Base-by-base conservation (phyloP, 2,888 invertebrate species). In the Julus scandinavius region DNA sequence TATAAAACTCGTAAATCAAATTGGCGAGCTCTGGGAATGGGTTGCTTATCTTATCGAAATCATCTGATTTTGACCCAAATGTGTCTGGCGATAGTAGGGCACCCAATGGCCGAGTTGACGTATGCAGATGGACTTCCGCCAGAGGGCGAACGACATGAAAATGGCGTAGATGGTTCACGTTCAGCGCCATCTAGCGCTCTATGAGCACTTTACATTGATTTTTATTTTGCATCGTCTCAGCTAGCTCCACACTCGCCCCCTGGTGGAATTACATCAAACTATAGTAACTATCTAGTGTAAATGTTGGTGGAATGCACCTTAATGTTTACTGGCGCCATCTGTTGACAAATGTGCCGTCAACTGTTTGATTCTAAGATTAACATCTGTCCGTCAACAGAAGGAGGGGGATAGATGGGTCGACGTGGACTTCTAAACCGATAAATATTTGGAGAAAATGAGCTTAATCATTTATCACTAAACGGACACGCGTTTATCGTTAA, bases 1-100 rank as follows among this genome's bases (percentile, higher is more conserved):
- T n/a, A 63, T 63, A n/a, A 63, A 63, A 63, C 63, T 63, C 63
- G 63, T 63, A 63, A 63, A 63, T 63, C 63, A 63, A n/a, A 63
- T n/a, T 63, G 4, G 63, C 63, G 2, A 3, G 63, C 17, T 63
- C 20, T 1, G 63, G n/a, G 63, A 15, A 63, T n/a, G 13, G 63
- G 17, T 54, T 11, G 13, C 63, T 63, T n/a, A 63, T 63, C 63
- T 63, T n/a, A 63, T 63, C 63, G 63, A 63, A 63, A 63, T n/a
- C 13, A 63, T 63, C 63, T 63, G 63, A 63, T 63, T 63, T 63
- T 63, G 63, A 17, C 63, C 63, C 63, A 63, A 63, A 63, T 63
- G 63, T 17, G n/a, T 3, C n/a, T 63, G 63, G n/a, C n/a, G 63
- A 63, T n/a, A 63, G n/a, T 63, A 63, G 63, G n/a, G n/a, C 63